A percentile compares a stretch with the other conserved stretches of the same genome.
These are phyloP conservation scores for Glaucopsyche alexis DNA, from an alignment of 2,888 invertebrate species.

Conservation along the genomic window DNA sequence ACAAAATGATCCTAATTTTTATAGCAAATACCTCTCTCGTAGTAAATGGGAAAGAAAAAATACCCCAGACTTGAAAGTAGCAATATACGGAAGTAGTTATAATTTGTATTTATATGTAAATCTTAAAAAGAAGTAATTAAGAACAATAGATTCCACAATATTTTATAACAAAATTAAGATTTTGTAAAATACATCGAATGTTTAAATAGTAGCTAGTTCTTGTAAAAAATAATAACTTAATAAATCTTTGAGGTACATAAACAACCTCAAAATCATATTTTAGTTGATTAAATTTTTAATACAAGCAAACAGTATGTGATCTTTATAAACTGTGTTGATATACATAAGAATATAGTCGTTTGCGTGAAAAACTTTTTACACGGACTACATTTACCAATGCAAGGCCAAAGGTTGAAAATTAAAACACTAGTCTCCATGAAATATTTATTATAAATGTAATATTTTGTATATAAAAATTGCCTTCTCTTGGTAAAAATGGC, in stretches of 20 bases:
- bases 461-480: conserved; percentile 28
- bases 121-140: neutral
- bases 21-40: neutral
- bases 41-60: neutral
- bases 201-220: neutral
- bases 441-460: conserved; percentile 29
- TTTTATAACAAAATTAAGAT: neutral
- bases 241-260: neutral
- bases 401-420: conserved; percentile 10
- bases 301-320: neutral
- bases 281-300: neutral
- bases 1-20: neutral
- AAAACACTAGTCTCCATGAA: conserved; percentile 12
- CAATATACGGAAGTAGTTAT: neutral
- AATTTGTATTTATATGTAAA: neutral
- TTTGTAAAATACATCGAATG: neutral
- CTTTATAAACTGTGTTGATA: neutral
- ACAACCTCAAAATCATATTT: conserved; percentile 1
- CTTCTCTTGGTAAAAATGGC: conserved; percentile 29
- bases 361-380: neutral
- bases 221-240: neutral
- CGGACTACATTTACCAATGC: conserved; percentile 20
- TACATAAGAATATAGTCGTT: conserved; percentile 10
- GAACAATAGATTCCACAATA: neutral
- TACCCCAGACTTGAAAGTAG: neutral